Percentiles rank a stretch among this genome's conserved stretches.
Conservation (phyloP, 2,113 vertebrate species). For the Gopherus evgoodei region DNA sequence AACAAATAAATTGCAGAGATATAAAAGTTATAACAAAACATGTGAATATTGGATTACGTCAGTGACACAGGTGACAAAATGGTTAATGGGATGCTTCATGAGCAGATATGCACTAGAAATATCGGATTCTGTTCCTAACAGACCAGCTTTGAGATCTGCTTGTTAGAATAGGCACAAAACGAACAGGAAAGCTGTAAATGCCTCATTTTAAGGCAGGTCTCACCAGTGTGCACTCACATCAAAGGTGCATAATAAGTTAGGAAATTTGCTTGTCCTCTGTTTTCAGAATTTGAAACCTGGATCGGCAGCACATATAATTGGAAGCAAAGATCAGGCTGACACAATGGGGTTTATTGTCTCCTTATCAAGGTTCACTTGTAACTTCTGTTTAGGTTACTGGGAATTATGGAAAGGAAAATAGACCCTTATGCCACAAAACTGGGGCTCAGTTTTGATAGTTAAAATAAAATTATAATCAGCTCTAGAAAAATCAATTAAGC, state of each 20-base stretch:
- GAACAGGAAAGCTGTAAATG: neutral
- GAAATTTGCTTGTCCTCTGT: constrained; percentile 57
- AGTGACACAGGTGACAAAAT: neutral
- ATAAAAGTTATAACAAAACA: neutral
- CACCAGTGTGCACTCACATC: neutral
- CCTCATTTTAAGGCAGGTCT: neutral
- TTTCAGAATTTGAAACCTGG: constrained; percentile 63
- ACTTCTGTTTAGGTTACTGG: constrained; percentile 50
- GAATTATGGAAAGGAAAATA: constrained; percentile 45
- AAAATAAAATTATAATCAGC: constrained; percentile 51
- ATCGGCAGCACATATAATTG: constrained; percentile 45
- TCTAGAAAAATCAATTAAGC: constrained; percentile 47
- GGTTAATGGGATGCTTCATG: neutral
- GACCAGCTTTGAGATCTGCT: neutral
- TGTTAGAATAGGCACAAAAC: neutral
- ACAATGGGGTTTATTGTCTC: constrained; percentile 58
- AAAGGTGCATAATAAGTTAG: constrained; percentile 13
- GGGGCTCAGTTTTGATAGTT: constrained; percentile 46
- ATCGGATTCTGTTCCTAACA: neutral
- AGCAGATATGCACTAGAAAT: neutral
- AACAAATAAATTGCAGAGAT: neutral
- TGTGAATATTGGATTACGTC: neutral
- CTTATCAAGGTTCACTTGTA: constrained; percentile 59
- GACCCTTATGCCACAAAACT: constrained; percentile 56
- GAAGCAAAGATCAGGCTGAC: constrained; percentile 57